Evolutionary conservation across 2,888 invertebrate genomes (phyloP).

Genomic region (Drosophila hamatofila): DNA sequence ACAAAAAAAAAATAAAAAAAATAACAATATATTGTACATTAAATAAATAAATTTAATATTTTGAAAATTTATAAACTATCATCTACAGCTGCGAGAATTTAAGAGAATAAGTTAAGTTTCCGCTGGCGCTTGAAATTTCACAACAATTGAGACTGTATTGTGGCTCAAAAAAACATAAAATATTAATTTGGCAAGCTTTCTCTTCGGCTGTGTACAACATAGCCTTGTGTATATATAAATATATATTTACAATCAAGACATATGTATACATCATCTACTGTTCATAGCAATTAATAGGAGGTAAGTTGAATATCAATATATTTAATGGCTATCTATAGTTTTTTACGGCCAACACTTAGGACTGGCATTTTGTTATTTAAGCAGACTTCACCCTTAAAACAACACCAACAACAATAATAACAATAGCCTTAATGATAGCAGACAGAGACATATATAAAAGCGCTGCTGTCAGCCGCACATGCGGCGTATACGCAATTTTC

Average conservation of each 20-base stretch:
- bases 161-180: neutral
- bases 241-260: neutral
- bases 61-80: too few relatives aligned
- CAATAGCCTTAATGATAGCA: conserved; percentile 52
- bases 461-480: conserved; percentile 31
- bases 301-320: neutral
- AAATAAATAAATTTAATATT: too few relatives aligned
- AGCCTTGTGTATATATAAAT: neutral
- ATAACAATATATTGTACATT: too few relatives aligned
- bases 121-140: neutral
- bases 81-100: too few relatives aligned
- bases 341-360: conserved; percentile 7
- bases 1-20: too few relatives aligned
- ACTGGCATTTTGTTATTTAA: neutral
- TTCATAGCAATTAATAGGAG: neutral
- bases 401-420: neutral
- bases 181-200: too few relatives aligned
- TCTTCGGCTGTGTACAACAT: too few relatives aligned
- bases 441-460: conserved; percentile 22
- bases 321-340: neutral
- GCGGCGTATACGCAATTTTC: conserved; percentile 69
- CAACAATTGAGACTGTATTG: neutral
- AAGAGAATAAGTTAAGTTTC: neutral
- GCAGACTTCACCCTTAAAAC: neutral
- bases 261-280: neutral